Evolutionary conservation across 2,888 invertebrate species (phyloP), one percentile per base, ranked within the genome.

Genomic region (Phragmatobia fuliginosa): DNA sequence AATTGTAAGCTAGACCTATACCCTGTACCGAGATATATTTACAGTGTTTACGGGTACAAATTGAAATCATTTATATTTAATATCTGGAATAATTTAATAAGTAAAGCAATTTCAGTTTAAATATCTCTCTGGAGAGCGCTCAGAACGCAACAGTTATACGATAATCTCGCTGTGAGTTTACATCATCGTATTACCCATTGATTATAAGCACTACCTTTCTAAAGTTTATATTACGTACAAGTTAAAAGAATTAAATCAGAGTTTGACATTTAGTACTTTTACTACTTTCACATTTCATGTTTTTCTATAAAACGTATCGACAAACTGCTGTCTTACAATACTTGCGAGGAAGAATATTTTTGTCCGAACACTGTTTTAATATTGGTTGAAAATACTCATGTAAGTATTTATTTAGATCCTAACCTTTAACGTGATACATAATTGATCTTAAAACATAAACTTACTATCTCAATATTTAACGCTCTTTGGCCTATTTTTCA

Each of bases 121-220:
- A 83, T 86, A 81, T 76, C 38, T 64, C 74, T 67, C 72, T 28
- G 62, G 70, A 66, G 70, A 60, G 36, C 45, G 68, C 62, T 72
- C 56, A 36, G 80, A 36, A 82, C 88, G 93, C 93, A 93, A 93
- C 93, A 92, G 92, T 90, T 92, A 87, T 90, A 86, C 87, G 83
- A 86, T 91, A 87, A 89, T 86, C 83, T 81, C 73, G 70, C 72
- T 81, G 75, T 75, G 71, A 25, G 79, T 83, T 81, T 79, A 77
- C 80, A 76, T 78, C 77, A 75, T 77, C 69, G 67, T 68, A 78
- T 78, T 78, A 76, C 63, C 66, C 74, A 75, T 78, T 72, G 77
- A 78, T 80, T 49, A 49, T 49, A 49, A 67, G 73, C 75, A 78
- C 81, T 70, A 62, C 28, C 28, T 32, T 21, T 52, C 49, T 32